Conservation (phyloP, 2,113 vertebrate genomes). For the Bufo bufo region DNA sequence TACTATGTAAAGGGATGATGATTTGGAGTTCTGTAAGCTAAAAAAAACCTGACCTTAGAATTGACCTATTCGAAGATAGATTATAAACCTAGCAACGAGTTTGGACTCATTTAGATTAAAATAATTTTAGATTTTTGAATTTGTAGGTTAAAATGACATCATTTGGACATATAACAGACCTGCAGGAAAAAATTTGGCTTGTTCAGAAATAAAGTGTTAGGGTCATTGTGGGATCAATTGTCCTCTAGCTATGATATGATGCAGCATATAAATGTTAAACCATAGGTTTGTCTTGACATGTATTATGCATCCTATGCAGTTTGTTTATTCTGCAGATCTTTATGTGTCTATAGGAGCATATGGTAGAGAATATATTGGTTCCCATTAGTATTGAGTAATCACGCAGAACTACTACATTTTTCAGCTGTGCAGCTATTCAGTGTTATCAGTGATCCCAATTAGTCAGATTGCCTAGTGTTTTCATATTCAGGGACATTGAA, state of each 20-base stretch:
- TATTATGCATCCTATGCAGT: conserved; percentile 14
- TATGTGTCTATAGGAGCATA: conserved; percentile 59
- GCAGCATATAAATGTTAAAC: conserved; percentile 26
- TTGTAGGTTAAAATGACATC: neutral
- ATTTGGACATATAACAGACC: neutral
- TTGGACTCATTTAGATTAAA: too few relatives aligned
- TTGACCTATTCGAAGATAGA: too few relatives aligned
- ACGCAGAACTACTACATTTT: conserved; percentile 57
- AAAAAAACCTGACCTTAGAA: too few relatives aligned
- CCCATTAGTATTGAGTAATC: conserved; percentile 55
- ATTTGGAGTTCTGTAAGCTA: too few relatives aligned
- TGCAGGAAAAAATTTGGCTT: neutral
- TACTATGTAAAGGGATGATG: too few relatives aligned
- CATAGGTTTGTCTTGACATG: conserved; percentile 19
- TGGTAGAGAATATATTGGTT: conserved; percentile 25
- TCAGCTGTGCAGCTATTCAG: conserved; percentile 49
- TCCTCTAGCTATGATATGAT: conserved; percentile 25
- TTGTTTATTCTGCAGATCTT: conserved; percentile 39
- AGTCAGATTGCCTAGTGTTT: conserved; percentile 60
- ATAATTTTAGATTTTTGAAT: too few relatives aligned
- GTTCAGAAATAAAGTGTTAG: neutral
- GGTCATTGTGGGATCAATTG: conserved; percentile 31
- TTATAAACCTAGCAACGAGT: too few relatives aligned
- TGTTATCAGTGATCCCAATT: conserved; percentile 65
- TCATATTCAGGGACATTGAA: conserved; percentile 54